Evolutionary conservation across 2,888 invertebrate species (phyloP), one percentile per base, ranked within the genome.

Genomic region (Terebella lapidaria): DNA sequence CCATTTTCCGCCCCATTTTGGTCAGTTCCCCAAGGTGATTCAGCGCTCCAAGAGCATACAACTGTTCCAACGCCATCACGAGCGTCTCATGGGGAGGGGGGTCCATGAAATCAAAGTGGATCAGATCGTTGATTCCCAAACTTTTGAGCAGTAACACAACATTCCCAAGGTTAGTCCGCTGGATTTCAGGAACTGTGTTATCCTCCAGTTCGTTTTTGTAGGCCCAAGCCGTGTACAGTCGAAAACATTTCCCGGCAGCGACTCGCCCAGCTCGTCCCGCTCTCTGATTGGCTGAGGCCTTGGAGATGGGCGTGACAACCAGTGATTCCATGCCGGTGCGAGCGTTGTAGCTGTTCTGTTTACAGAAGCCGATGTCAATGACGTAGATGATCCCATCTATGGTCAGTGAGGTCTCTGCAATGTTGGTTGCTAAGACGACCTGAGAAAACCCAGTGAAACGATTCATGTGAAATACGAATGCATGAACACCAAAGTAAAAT

Each of bases 341-440:
- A 0, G 97, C 94, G 83, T 97, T 86, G 76, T 95, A 99, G 81
- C 95, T 94, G 78, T 97, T 97, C 82, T 97, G 96, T 80, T 99
- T 99, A 53, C 94, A 93, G 83, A 96, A 99, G 0, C 99, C 99
- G n/a, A 97, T 95, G 83, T 99, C 99, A 68, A 99, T 95, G 0
- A 99, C 99, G 82, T 94, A 99, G 63, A 94, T 89, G 66, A 99
- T 99, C 72, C 97, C 97, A 78, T 99, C 97, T 70, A 99, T 99
- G 0, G 99, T 99, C 30, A 99, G 83, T 1, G 97, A 97, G 0
- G 99, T 99, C 84, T 99, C 99, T 0, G 99, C 99, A 74, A 99
- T 99, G 76, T 99, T 99, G 22, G 99, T 99, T 0, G 99, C 99
- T 52, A 99, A 82, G 5, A 99, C 90, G 15, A 97, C 94, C 84